Evolutionary conservation across 2,888 invertebrate genomes (phyloP).

Genomic region (Empis livida): DNA sequence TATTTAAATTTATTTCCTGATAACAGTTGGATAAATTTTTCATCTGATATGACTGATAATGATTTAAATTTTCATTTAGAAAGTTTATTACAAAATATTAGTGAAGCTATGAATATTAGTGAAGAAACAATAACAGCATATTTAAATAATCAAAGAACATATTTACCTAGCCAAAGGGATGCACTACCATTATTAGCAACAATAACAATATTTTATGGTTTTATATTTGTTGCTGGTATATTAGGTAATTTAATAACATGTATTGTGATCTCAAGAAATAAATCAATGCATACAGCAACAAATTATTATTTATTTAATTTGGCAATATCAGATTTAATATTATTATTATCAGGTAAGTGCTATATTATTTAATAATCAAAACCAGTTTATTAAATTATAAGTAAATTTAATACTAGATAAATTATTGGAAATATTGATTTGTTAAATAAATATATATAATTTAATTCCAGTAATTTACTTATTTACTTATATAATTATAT

Average conservation of each 20-base stretch:
- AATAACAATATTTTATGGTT: constrained; percentile 56
- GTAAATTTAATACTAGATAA: no score
- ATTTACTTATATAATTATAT: no score
- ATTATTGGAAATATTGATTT: no score
- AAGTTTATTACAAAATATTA: background rate
- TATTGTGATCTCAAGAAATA: constrained; percentile 67
- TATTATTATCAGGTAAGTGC: constrained; percentile 58
- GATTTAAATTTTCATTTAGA: background rate
- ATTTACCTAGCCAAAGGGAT: constrained; percentile 11
- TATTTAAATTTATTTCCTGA: background rate
- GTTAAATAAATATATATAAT: no score
- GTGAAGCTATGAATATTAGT: no score
- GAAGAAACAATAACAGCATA: no score
- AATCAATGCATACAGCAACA: constrained; percentile 71
- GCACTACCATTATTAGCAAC: constrained; percentile 28
- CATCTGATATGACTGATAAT: background rate
- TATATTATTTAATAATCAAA: no score
- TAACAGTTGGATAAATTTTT: background rate
- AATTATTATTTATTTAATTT: constrained; percentile 76
- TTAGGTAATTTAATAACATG: constrained; percentile 76
- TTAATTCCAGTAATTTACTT: no score
- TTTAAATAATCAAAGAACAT: no score
- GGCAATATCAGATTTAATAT: constrained; percentile 69
- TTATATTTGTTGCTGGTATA: constrained; percentile 51
- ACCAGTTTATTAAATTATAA: no score